Evolutionary conservation across 2,797 vertebrate species (phyloP), one percentile per base, ranked within the genome.

Genomic region (Phaenicophaeus curvirostris): DNA sequence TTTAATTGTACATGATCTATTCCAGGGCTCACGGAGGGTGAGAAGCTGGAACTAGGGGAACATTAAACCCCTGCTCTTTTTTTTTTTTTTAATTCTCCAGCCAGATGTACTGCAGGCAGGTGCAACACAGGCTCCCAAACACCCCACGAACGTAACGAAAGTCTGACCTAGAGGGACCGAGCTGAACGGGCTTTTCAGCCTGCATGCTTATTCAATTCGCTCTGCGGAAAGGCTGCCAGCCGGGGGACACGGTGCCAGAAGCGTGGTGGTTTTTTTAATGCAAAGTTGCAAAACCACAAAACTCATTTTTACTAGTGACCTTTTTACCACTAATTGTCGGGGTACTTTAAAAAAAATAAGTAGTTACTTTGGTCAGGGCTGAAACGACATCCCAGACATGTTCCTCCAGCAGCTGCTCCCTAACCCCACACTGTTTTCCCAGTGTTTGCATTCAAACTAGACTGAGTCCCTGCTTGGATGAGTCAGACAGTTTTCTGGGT

Each of bases 231-330:
- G 58, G 77, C 89, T 94, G 93, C 90, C 94, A 96, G 31, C 50
- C 6, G 3, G 16, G 0, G 73, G 68, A 93, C 0, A 0, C 0
- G 0, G 42, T 93, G 94, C 94, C 94, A 96, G 94, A 83, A 93
- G 61, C 6, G 2, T 62, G 72, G 95, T 93, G 95, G 93, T 89
- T 95, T 94, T 93, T 95, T 91, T 87, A 95, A 97, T 82, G 89
- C 95, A 95, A 96, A 96, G 92, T 80, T 94, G 93, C 91, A 93
- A 96, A 96, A 93, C 94, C 95, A 90, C 93, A 95, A 93, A 93
- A 74, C 89, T 91, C 76, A 88, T 89, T 96, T 95, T 95, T 90
- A 89, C 87, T 89, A 37, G 87, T 95, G 93, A 94, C 94, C 95
- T 93, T 94, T 92, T 95, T 77, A 95, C 86, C 92, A 91, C 94